A percentile compares a stretch with the other conserved stretches of the same genome.
phyloP scores from a whole-genome alignment of 2,113 vertebrate species.

The Silurus glanis region DNA sequence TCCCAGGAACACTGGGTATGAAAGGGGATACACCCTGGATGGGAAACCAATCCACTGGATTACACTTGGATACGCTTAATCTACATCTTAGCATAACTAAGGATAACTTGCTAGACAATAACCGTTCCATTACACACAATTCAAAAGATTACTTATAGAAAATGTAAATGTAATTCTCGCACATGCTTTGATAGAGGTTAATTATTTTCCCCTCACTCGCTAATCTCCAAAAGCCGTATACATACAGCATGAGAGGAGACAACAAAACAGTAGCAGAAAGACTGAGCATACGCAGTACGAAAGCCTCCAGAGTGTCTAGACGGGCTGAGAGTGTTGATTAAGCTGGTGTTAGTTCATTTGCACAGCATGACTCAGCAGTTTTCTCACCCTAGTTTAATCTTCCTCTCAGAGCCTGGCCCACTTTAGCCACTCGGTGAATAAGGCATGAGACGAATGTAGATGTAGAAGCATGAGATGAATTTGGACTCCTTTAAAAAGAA shows the following conservation, averaged over 20 bases:
- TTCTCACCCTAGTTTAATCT: conserved; percentile 29
- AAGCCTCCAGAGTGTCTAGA: conserved; percentile 14
- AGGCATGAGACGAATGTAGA: neutral
- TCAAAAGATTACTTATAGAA: too few species aligned
- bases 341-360: conserved; percentile 21
- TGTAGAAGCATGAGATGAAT: too few species aligned
- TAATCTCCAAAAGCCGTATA: neutral
- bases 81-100: neutral
- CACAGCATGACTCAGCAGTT: conserved; percentile 40
- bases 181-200: neutral
- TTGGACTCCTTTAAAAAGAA: too few species aligned
- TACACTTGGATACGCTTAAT: neutral
- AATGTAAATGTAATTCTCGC: neutral
- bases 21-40: too few species aligned
- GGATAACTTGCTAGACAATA: too few species aligned
- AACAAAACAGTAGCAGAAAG: neutral
- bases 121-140: too few species aligned
- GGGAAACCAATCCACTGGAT: too few species aligned
- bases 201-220: neutral
- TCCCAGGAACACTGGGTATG: too few species aligned
- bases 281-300: conserved; percentile 15
- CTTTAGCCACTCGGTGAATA: conserved; percentile 8
- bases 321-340: conserved; percentile 11
- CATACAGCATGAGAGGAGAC: neutral
- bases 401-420: conserved; percentile 25